Conservation (phyloP, 2,888 invertebrate genomes). For the Frankliniella intonsa region DNA sequence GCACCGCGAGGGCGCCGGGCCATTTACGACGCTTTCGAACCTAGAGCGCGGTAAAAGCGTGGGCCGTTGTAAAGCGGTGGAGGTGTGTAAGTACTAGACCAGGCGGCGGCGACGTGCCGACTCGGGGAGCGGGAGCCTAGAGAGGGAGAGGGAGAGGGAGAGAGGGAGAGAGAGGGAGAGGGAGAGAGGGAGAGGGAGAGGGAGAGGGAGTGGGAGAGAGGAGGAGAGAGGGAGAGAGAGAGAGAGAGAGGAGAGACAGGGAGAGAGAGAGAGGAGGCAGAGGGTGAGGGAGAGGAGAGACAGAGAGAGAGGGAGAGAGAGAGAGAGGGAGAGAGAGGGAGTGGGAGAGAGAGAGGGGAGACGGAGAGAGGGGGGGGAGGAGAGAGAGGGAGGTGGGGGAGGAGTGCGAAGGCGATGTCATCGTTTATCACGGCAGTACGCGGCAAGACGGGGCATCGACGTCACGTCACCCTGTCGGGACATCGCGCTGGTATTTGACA, state of each 20-base stretch:
- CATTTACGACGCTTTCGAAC: too few species aligned
- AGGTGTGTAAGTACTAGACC: too few species aligned
- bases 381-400: background rate
- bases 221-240: background rate
- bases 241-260: background rate
- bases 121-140: background rate
- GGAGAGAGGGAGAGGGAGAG: background rate
- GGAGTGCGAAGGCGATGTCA: too few species aligned
- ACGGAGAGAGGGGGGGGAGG: background rate
- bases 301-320: background rate
- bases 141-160: background rate
- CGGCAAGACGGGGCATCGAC: too few species aligned
- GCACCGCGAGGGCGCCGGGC: too few species aligned
- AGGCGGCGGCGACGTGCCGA: too few species aligned
- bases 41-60: too few species aligned
- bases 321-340: background rate
- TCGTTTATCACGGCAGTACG: too few species aligned
- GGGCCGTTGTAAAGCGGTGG: too few species aligned
- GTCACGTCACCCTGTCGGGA: too few species aligned
- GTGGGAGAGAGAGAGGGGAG: background rate
- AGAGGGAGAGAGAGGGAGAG: background rate
- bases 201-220: background rate
- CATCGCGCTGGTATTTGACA: too few species aligned
- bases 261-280: background rate
- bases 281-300: background rate